Percentiles rank a stretch among this genome's conserved stretches.
Evolutionary conservation across 2,113 vertebrate genomes (phyloP).

Genomic region (Tyto alba): DNA sequence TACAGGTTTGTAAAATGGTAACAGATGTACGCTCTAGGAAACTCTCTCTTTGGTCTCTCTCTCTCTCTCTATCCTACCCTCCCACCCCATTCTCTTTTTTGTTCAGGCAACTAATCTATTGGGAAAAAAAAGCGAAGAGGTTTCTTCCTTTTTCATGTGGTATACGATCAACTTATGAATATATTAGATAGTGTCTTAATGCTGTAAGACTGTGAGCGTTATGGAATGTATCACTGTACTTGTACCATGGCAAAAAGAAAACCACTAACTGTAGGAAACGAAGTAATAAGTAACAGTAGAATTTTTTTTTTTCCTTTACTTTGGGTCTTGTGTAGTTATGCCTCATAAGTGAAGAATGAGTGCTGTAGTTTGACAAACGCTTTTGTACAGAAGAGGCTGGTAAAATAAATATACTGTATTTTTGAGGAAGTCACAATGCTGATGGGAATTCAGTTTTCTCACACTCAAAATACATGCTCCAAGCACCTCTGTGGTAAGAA

Average conservation of each 20-base stretch:
- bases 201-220: neutral
- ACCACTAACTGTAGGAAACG: neutral
- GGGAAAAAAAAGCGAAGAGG: neutral
- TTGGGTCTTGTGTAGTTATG: neutral
- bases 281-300: neutral
- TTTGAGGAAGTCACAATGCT: neutral
- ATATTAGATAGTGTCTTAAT: neutral
- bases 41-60: neutral
- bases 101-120: neutral
- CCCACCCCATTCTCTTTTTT: neutral
- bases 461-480: neutral
- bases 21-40: neutral
- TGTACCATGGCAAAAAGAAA: neutral
- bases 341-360: neutral
- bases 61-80: rapidly evolving
- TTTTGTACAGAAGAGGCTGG: neutral
- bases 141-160: neutral
- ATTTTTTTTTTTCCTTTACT: neutral
- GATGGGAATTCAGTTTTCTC: neutral
- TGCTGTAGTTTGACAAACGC: neutral
- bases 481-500: neutral
- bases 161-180: neutral
- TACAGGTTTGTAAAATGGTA: neutral
- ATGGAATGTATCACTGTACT: neutral
- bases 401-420: neutral